Base-by-base conservation (phyloP, 1,140 invertebrate genomes). In the Drosophila willistoni region DNA sequence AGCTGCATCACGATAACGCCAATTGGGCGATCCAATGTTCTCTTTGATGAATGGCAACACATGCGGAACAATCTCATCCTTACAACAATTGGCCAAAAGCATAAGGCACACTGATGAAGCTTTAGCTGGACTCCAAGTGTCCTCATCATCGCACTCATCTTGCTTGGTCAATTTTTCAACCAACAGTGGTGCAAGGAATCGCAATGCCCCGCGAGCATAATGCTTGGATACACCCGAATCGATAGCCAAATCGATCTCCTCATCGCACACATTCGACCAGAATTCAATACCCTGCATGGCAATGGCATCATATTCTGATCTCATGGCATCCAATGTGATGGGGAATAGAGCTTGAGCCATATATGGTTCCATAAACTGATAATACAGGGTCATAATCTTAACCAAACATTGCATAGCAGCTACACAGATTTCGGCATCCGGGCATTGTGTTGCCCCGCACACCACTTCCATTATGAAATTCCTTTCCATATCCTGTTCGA, bases 391-490 rank as follows among this genome's bases (percentile, higher is more conserved):
- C 95, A 99, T 97, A 79, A 99, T 99, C 94, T 99, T 99, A 36
- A 99, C 99, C 81, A 99, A 94, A 94, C 98, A 99, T 92, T 99
- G 98, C 51, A 99, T 93, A 13, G 99, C 98, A 12, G 98, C 97
- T 34, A 99, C 98, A 94, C 96, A 95, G 64, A 98, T 97, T 92
- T 97, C 95, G 42, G 96, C 96, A 90, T 99, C 97, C 41, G 94
- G 91, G 3, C 95, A 96, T 85, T 97, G 96, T 10, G 97, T 97
- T 17, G 96, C 96, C 93, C 97, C 96, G 92, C 99, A 99, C 9
- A 99, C 98, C 25, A 99, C 98, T 94, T 99, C 98, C 99, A 99
- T 99, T 47, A 99, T 99, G 91, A 98, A 99, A 93, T 99, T 98
- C 79, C 99, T 94, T 93, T 99, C 99, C 72, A 95, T 95, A 94